Conservation (phyloP, 2,113 vertebrate species). For the Sturnira hondurensis region DNA sequence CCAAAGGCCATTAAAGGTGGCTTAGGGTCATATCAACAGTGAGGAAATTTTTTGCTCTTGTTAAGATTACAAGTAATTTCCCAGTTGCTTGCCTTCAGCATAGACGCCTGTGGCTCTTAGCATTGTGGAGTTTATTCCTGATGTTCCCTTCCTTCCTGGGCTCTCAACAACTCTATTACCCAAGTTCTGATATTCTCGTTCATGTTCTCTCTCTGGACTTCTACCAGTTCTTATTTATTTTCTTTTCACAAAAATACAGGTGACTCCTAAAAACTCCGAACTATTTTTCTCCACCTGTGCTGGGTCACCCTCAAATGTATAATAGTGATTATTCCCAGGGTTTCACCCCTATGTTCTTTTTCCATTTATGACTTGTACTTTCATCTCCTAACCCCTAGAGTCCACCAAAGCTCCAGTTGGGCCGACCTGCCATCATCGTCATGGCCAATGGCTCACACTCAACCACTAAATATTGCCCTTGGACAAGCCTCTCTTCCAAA, state of each 20-base stretch:
- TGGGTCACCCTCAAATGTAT: background rate
- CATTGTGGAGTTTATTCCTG: background rate
- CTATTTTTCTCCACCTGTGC: background rate
- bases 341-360: background rate
- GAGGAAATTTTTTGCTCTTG: background rate
- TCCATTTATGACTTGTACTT: background rate
- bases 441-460: background rate
- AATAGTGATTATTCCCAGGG: background rate
- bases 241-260: background rate
- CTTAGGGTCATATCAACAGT: background rate
- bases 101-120: background rate
- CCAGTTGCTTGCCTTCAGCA: background rate
- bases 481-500: background rate
- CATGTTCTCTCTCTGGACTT: background rate
- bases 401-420: background rate
- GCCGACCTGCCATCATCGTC: background rate
- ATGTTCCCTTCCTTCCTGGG: background rate
- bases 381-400: background rate
- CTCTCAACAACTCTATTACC: background rate
- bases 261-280: background rate
- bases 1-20: background rate
- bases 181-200: background rate
- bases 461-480: background rate
- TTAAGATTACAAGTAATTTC: background rate
- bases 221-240: background rate